Percentiles rank a stretch among this genome's conserved stretches.
These are phyloP conservation scores for Corydoras sp. DNA, from an alignment of 2,113 vertebrate genomes.

Conservation along the genomic window DNA sequence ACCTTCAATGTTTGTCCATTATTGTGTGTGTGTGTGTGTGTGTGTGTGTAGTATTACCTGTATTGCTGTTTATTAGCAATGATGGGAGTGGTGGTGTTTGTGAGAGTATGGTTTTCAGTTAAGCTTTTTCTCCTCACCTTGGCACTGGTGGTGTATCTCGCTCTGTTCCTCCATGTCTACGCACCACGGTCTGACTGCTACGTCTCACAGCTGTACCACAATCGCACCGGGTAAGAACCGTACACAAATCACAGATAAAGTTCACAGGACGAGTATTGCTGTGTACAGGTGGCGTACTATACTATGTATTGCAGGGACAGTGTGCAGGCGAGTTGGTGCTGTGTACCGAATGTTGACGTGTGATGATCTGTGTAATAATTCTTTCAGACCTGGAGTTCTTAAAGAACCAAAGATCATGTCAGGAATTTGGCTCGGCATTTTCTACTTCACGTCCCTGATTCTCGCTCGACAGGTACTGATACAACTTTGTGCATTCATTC, in stretches of 20 bases:
- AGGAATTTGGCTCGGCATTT: conserved; percentile 77
- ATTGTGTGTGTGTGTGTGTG: conserved; percentile 28
- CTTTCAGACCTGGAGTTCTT: conserved; percentile 63
- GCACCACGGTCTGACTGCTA: conserved; percentile 67
- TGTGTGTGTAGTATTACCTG: conserved; percentile 74
- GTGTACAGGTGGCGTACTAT: too few relatives aligned
- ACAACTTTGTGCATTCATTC: neutral
- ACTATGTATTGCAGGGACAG: too few relatives aligned
- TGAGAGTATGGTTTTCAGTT: conserved; percentile 71
- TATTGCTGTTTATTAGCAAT: conserved; percentile 81
- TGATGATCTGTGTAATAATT: too few relatives aligned
- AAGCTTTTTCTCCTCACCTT: conserved; percentile 75
- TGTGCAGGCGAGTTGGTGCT: neutral
- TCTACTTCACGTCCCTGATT: conserved; percentile 75
- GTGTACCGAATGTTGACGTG: too few relatives aligned
- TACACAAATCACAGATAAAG: neutral
- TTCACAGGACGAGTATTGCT: too few relatives aligned
- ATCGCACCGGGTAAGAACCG: conserved; percentile 49
- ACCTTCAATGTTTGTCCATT: conserved; percentile 22
- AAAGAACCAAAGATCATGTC: conserved; percentile 84
- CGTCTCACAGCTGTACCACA: conserved; percentile 56
- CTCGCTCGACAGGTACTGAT: conserved; percentile 77
- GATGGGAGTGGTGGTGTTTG: conserved; percentile 77
- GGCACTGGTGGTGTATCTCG: conserved; percentile 75
- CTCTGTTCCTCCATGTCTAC: conserved; percentile 74